Evolutionary conservation across 2,113 vertebrate genomes (phyloP), one percentile per base, ranked within the genome.

Genomic region (Pteronura brasiliensis): DNA sequence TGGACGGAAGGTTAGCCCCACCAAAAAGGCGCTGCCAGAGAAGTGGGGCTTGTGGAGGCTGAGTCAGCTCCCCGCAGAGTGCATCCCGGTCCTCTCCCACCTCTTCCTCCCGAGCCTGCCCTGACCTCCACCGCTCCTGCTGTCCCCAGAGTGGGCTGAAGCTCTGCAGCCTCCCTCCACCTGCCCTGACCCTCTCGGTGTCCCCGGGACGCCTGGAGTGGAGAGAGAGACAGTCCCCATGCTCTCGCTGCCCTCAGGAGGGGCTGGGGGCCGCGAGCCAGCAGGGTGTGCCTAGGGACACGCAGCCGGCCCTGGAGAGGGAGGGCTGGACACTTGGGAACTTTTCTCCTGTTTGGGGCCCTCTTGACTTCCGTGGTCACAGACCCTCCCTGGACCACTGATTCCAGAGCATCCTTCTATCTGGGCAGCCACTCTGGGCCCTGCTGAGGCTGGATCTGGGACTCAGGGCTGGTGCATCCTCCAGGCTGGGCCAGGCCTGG

Each of bases 251-350:
- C 59, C 81, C n/a, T 47, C 29, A 59, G 27, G 71, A 94, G n/a
- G 8, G 10, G 7, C 34, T 17, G 3, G 10, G 69, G 72, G 21
- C 39, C 52, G 14, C 0, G 0, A 13, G 67, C 20, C 0, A 0
- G 27, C 13, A 42, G 36, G 4, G 18, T 39, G n/a, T 31, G 36
- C 59, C 39, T 63, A 13, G 21, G 61, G 27, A 23, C 29, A 2
- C 29, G 3, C 49, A 17, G 47, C 1, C 9, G 9, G 23, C 34
- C 18, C 72, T 42, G 63, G 63, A 36, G 52, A 36, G 15, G 14
- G 4, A 2, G 1, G 44, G 52, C 42, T 20, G 65, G 82, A 44
- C n/a, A 6, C 39, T 4, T 18, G 0, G 29, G 61, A 77, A 61
- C 25, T n/a, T 3, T 0, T 34, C 36, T 14, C n/a, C 39, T 21